Base-by-base conservation (phyloP, 2,113 vertebrate species). In the Centropus bengalensis region DNA sequence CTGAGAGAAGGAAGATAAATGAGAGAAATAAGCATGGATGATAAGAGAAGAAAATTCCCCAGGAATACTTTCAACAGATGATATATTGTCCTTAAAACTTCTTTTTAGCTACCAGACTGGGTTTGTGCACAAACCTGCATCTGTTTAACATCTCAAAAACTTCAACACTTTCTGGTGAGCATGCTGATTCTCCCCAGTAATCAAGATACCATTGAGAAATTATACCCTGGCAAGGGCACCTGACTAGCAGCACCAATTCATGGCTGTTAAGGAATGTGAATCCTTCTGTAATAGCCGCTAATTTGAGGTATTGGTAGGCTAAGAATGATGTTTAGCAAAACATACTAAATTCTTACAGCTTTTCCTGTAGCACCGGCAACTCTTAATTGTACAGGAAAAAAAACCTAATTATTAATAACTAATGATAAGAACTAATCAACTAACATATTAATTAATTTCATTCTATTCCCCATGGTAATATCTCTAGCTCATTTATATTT, bases 401-500 rank as follows among this genome's bases (percentile, higher is more conserved):
- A 1, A 47, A 51, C 49, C 42, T 42, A 82, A 86, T 70, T 91
- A 88, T 88, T 77, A 91, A 82, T 66, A 93, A 64, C 68, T 74
- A 91, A 90, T 83, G 12, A 90, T 94, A 83, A 95, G 68, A 95
- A 67, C 68, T 86, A 92, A 90, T 96, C 56, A 88, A 91, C 64
- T 59, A 78, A 78, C 90, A 63, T 63, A 93, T 83, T 93, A 91
- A 96, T 94, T 96, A 94, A 89, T 93, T 96, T 95, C 19, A 89
- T 91, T 94, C 40, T 5, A 45, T 95, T 83, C 91, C 93, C 90
- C 89, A 60, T 71, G 60, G 40, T 63, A 91, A 56, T 96, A 68
- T 75, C 68, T 86, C 44, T n/a, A 91, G 36, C 30, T 97, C 88
- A 86, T 91, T 90, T 90, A 75, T 90, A 93, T 91, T 94, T 91